These are phyloP conservation scores for Malurus melanocephalus DNA, from an alignment of 2,113 vertebrate species.

Conservation along the genomic window DNA sequence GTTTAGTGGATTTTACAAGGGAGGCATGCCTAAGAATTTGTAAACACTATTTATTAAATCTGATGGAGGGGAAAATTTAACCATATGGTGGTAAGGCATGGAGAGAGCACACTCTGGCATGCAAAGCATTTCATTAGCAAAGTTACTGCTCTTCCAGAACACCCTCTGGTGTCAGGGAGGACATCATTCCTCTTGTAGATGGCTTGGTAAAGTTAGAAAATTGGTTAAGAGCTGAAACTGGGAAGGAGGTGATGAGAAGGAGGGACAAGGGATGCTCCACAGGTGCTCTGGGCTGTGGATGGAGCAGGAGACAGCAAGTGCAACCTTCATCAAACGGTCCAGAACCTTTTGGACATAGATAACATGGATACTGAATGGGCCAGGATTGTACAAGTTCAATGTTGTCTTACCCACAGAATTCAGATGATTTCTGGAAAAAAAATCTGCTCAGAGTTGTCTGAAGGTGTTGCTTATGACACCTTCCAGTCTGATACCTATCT, in stretches of 20 bases:
- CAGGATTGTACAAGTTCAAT: neutral
- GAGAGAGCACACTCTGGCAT: neutral
- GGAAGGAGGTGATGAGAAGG: neutral
- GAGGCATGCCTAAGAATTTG: conserved; percentile 49
- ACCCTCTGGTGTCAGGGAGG: neutral
- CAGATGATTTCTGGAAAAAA: neutral
- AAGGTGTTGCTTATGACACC: neutral
- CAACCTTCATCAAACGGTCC: neutral
- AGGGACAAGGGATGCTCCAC: neutral
- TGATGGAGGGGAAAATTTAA: conserved; percentile 25
- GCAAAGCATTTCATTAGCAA: neutral
- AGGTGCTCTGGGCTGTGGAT: accelerated
- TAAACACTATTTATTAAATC: conserved; percentile 57
- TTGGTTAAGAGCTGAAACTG: neutral
- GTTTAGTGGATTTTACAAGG: conserved; percentile 39
- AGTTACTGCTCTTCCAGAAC: neutral
- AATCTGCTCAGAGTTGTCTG: neutral
- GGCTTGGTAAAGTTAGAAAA: neutral
- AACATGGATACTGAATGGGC: neutral
- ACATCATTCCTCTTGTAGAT: neutral
- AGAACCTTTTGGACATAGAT: too few species aligned
- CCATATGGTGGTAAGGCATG: conserved; percentile 11
- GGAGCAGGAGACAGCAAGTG: accelerated
- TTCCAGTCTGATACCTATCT: neutral
- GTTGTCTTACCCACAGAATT: neutral